Evolutionary conservation across 2,113 vertebrate genomes (phyloP).

Genomic region (Myxocyprinus asiaticus): DNA sequence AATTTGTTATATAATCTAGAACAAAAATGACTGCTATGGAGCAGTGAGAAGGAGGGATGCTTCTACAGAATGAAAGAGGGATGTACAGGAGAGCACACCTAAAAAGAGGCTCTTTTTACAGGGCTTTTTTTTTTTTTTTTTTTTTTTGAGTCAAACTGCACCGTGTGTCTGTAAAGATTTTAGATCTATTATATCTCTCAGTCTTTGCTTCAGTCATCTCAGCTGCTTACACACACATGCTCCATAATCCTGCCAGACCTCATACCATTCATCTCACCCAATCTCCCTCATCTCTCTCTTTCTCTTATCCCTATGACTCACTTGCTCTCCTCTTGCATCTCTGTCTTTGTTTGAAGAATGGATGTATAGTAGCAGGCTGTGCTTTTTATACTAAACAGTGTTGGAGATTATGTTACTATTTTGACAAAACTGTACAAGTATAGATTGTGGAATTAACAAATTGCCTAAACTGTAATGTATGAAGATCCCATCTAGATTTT

Average conservation of each 20-base stretch:
- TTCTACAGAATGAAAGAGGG: not conserved
- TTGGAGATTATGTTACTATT: not conserved
- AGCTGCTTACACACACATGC: not conserved
- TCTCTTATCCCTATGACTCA: not conserved
- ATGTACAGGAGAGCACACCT: not conserved
- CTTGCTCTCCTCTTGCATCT: not conserved
- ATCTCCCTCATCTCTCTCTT: not conserved
- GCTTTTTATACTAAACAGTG: not conserved
- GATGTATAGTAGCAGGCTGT: not conserved
- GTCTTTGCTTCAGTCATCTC: conserved; percentile 24
- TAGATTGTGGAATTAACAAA: not conserved
- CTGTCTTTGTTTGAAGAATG: conserved; percentile 16
- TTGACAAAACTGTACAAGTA: not conserved
- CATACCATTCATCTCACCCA: not conserved
- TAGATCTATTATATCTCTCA: conserved; percentile 39
- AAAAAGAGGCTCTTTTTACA: not conserved
- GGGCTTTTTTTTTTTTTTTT: not conserved
- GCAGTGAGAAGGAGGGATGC: too few relatives aligned
- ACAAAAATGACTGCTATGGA: not conserved
- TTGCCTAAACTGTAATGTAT: not conserved
- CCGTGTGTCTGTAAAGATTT: not conserved
- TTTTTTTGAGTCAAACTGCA: not conserved
- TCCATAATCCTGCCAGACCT: conserved; percentile 5
- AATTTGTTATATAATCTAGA: not conserved
- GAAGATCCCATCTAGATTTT: not conserved